Evolutionary conservation across 2,113 vertebrate genomes (phyloP).

Genomic region (Microcebus ravelobensis): DNA sequence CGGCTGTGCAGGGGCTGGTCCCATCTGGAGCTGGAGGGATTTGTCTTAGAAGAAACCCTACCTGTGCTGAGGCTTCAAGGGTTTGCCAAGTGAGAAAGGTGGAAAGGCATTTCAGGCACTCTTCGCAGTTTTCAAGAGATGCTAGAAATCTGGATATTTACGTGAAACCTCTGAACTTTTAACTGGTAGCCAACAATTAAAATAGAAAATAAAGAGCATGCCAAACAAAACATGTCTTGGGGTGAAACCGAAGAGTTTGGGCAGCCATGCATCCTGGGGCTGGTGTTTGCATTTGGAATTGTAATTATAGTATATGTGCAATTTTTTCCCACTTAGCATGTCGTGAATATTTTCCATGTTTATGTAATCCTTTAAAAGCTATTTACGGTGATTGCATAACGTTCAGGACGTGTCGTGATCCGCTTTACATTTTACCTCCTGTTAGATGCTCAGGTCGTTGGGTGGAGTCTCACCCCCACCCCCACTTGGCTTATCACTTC

Average conservation of each 20-base stretch:
- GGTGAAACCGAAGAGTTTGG: not conserved
- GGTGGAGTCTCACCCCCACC: not conserved
- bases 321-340: not conserved
- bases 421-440: not conserved
- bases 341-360: conserved; percentile 48
- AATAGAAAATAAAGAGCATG: not conserved
- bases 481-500: accelerated
- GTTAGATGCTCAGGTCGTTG: not conserved
- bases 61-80: not conserved
- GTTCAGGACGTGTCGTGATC: conserved; percentile 1
- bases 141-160: not conserved
- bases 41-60: not conserved
- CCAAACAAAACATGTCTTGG: not conserved
- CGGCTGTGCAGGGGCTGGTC: not conserved
- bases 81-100: accelerated
- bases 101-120: not conserved
- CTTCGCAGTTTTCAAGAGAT: not conserved
- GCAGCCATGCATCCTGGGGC: not conserved
- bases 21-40: not conserved
- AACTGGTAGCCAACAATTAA: not conserved
- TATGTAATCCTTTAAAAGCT: conserved; percentile 44
- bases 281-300: not conserved
- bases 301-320: not conserved
- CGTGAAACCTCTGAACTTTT: not conserved
- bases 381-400: conserved; percentile 5